A percentile compares a stretch with the other conserved stretches of the same genome.
Conservation (phyloP, 2,888 invertebrate genomes). For the Lottia scabra region DNA sequence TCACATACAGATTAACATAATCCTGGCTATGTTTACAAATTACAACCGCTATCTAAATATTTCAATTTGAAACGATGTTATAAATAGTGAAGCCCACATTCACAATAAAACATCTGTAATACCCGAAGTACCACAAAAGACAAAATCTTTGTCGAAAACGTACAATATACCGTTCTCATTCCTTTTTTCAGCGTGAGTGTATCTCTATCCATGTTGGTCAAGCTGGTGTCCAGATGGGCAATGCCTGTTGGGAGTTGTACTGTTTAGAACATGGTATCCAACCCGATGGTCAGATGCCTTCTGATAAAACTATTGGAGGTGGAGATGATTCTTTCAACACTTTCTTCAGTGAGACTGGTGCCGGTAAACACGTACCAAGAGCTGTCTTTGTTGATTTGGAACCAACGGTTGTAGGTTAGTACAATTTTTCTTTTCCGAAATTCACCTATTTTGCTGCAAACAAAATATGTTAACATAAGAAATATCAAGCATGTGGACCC, state of each 20-base stretch:
- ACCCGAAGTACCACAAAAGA: too few relatives aligned
- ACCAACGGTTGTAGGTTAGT: constrained; percentile 89
- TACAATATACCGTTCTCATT: not conserved
- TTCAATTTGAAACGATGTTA: too few relatives aligned
- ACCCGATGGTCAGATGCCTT: constrained; percentile 75
- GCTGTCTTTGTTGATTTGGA: constrained; percentile 85
- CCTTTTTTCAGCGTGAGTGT: constrained; percentile 69
- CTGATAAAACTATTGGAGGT: constrained; percentile 80
- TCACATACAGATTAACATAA: too few relatives aligned
- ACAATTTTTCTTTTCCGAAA: not conserved
- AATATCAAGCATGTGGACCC: too few relatives aligned
- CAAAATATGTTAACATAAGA: too few relatives aligned
- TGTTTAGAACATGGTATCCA: constrained; percentile 73
- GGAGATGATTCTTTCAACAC: constrained; percentile 91
- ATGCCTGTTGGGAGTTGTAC: constrained; percentile 74
- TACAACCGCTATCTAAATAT: too few relatives aligned
- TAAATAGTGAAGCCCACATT: too few relatives aligned
- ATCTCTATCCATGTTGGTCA: constrained; percentile 72
- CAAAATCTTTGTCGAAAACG: too few relatives aligned
- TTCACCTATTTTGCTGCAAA: too few relatives aligned
- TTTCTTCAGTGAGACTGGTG: constrained; percentile 83
- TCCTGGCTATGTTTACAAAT: too few relatives aligned
- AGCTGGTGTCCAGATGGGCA: constrained; percentile 73
- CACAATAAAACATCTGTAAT: too few relatives aligned
- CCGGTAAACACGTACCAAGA: constrained; percentile 82